Evolutionary conservation across 1,140 invertebrate species (phyloP).

Genomic region (Coelopa frigida): DNA sequence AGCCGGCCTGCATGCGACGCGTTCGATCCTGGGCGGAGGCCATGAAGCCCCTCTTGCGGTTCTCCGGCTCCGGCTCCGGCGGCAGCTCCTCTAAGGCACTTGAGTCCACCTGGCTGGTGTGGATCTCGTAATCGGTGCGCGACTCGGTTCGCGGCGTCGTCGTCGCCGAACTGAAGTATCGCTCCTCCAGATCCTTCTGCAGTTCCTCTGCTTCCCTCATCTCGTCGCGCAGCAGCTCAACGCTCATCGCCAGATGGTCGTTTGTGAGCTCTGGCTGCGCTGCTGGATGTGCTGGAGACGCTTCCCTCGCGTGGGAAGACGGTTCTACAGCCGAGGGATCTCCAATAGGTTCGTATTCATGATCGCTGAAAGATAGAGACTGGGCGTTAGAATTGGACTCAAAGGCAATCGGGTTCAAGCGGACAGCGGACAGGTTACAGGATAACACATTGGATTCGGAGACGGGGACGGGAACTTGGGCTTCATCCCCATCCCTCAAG

Average conservation of each 20-base stretch:
- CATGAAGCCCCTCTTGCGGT: constrained; percentile 48
- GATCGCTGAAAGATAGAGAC: constrained; percentile 58
- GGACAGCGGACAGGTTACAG: too few species aligned
- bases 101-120: constrained; percentile 61
- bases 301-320: constrained; percentile 16
- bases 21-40: constrained; percentile 49
- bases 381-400: too few species aligned
- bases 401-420: too few species aligned
- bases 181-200: constrained; percentile 18
- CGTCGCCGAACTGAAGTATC: constrained; percentile 25
- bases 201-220: constrained; percentile 13
- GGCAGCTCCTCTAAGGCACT: constrained; percentile 57
- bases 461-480: too few species aligned
- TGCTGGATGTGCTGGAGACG: constrained; percentile 19
- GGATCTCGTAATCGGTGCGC: constrained; percentile 57
- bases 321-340: constrained; percentile 41
- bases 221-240: constrained; percentile 6
- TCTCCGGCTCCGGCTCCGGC: constrained; percentile 52
- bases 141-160: constrained; percentile 52
- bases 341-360: constrained; percentile 79
- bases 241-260: constrained; percentile 3
- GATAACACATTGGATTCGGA: too few species aligned
- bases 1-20: constrained; percentile 49
- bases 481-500: too few species aligned
- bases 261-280: not conserved